Evolutionary conservation across 2,888 invertebrate genomes (phyloP).

Genomic region (Amiota minor): DNA sequence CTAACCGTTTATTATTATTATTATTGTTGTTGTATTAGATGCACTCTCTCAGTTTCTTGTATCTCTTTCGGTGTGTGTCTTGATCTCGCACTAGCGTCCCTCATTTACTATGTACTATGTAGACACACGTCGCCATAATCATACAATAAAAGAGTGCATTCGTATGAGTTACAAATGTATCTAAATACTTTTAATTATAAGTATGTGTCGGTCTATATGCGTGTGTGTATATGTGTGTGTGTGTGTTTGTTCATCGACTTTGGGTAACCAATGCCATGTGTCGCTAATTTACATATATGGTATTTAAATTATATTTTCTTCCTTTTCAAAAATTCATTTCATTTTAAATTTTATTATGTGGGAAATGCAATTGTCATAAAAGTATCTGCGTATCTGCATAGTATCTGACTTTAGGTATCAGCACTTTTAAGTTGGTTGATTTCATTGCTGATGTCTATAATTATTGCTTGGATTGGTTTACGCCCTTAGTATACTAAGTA

Average conservation of each 20-base stretch:
- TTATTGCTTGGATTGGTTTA: too few species aligned
- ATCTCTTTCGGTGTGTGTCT: too few species aligned
- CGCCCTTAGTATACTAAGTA: too few species aligned
- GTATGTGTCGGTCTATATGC: background rate
- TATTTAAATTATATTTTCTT: constrained; percentile 2
- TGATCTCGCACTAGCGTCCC: too few species aligned
- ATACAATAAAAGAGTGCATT: constrained; percentile 3
- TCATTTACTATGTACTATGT: background rate
- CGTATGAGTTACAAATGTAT: background rate
- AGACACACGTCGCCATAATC: constrained; percentile 15
- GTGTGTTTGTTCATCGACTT: too few species aligned
- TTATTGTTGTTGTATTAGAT: too few species aligned
- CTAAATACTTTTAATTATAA: constrained; percentile 10
- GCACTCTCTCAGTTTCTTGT: too few species aligned
- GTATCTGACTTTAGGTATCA: too few species aligned
- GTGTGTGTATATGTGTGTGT: too few species aligned
- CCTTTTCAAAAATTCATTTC: background rate
- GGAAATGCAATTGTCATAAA: constrained; percentile 19
- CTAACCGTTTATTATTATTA: too few species aligned
- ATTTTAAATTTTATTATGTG: constrained; percentile 22
- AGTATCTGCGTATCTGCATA: constrained; percentile 5
- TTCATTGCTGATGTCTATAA: too few species aligned
- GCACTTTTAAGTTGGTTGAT: too few species aligned
- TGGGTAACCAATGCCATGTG: background rate
- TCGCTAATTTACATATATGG: background rate